Conservation (phyloP, 2,113 vertebrate genomes). For the Anarrhichthys ocellatus region DNA sequence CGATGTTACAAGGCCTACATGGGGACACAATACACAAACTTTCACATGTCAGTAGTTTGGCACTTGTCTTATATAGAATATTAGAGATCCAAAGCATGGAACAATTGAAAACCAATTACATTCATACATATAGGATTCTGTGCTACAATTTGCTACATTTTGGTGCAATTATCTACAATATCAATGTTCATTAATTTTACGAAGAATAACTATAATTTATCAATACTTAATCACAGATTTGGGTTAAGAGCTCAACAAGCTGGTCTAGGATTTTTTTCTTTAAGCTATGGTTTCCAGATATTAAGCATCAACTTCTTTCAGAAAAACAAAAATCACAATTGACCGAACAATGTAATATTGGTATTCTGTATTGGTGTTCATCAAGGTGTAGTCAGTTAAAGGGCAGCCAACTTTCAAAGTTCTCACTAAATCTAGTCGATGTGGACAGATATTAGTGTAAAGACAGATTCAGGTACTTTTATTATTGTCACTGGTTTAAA, state of each 20-base stretch:
- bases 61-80: not conserved
- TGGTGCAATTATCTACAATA: not conserved
- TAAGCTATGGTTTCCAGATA: not conserved
- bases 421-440: not conserved
- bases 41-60: slow-evolving; percentile 33
- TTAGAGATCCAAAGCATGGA: not conserved
- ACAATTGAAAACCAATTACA: not conserved
- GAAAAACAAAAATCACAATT: not conserved
- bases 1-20: slow-evolving; percentile 2
- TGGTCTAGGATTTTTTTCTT: not conserved
- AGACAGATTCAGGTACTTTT: not conserved
- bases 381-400: slow-evolving; percentile 21
- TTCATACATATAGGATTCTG: not conserved
- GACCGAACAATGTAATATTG: not conserved
- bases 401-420: slow-evolving; percentile 25
- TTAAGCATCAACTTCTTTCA: not conserved
- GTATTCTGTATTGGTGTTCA: not conserved
- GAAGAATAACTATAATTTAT: not conserved
- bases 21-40: slow-evolving; percentile 32
- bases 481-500: not conserved
- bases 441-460: not conserved
- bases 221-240: not conserved
- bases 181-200: not conserved
- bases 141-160: not conserved
- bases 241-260: not conserved